phyloP scores from a whole-genome alignment of 2,888 invertebrate genomes.

The Coronaproctus castanopsis region DNA sequence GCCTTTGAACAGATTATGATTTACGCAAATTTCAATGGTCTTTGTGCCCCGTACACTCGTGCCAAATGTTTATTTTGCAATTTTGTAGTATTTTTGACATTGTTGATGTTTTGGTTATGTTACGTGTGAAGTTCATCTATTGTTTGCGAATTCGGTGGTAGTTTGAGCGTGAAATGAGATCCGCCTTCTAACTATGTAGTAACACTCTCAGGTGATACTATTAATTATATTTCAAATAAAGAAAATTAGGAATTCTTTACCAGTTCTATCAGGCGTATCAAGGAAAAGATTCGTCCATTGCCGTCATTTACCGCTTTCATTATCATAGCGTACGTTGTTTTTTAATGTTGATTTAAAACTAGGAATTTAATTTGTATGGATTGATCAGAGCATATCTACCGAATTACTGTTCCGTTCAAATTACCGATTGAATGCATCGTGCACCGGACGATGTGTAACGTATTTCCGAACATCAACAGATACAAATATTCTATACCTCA shows the following conservation, averaged over 20 bases:
- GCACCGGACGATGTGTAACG: background rate
- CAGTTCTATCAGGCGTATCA: background rate
- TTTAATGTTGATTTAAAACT: background rate
- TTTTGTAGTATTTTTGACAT: background rate
- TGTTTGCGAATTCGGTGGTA: background rate
- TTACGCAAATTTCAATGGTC: conserved; percentile 14
- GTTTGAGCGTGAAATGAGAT: background rate
- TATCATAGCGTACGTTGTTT: background rate
- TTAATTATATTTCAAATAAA: background rate
- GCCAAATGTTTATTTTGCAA: background rate
- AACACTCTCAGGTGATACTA: background rate
- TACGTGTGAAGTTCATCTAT: background rate
- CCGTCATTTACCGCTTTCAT: background rate
- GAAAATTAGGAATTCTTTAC: background rate
- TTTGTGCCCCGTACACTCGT: background rate
- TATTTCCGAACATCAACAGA: background rate
- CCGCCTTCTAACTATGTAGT: background rate
- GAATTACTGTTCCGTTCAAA: background rate
- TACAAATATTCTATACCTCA: background rate
- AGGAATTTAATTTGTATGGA: background rate
- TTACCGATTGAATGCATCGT: background rate
- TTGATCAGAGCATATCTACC: background rate
- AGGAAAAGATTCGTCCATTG: background rate
- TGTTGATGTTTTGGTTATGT: background rate
- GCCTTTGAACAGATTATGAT: conserved; percentile 17